Evolutionary conservation across 2,113 vertebrate genomes (phyloP), one percentile per base, ranked within the genome.

Genomic region (Neodontobutis hainanensis): DNA sequence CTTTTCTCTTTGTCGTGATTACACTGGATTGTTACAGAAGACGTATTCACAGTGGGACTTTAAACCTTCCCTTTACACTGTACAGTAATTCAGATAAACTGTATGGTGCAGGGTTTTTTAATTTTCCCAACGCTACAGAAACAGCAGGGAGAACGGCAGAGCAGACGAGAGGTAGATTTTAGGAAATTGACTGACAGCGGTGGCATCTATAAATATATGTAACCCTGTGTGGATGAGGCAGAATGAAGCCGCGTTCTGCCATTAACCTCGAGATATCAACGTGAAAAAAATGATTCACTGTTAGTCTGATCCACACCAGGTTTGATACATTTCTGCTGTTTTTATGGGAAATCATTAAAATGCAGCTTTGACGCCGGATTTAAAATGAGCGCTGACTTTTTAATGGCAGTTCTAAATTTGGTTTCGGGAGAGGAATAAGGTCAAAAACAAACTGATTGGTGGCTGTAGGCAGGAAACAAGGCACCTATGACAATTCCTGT

Each of bases 221-320:
- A 73, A 72, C 70, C 65, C 63, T 53, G 61, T 57, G 50, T 77
- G 69, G 61, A 14, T 61, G 48, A 8, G n/a, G 65, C 76, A 66
- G 70, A 82, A 59, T 67, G 66, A 40, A 32, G 61, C 72, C 68
- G 61, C 52, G 74, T 53, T 78, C 61, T 66, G 65, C 84, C 82
- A 80, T 78, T 75, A 84, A 84, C 76, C 71, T 61, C 73, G 68
- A 52, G 61, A 68, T 78, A 44, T 75, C 59, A 85, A 85, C 73
- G 75, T 57, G 60, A 58, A 78, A 72, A 42, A 70, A 47, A 51
- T 40, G 55, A 63, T 61, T 44, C 46, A 62, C 52, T 40, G 15
- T 68, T 14, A 11, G 46, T 63, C 47, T 53, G 38, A 38, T 11
- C 32, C 67, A 48, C 46, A 60, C 73, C 67, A 40, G 8, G 14